Evolutionary conservation across 2,797 vertebrate species (phyloP), one percentile per base, ranked within the genome.

Genomic region (Babyrousa celebensis): DNA sequence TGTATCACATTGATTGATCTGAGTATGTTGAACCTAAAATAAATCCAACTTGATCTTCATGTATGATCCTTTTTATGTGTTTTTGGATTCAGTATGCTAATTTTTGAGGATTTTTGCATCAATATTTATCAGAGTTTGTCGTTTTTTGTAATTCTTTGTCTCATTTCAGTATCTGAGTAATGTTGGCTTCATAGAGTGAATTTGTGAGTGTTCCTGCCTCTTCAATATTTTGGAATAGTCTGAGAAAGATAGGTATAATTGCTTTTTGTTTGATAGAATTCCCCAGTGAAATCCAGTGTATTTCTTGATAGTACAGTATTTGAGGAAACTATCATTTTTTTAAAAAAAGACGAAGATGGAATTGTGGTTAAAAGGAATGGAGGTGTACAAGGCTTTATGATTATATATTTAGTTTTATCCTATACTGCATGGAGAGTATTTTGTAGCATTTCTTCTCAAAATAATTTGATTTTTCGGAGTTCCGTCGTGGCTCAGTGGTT

Each of bases 381-480:
- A 72, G 25, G 40, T 96, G 23, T 88, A 85, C 29, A 21, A 32
- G 60, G 63, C 32, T 40, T 72, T 80, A 70, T 80, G 97, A 96
- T 86, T 3, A 70, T 89, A 92, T 0, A 0, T 6, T 62, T 20
- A 96, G 84, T 77, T 71, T 43, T n/a, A 27, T 74, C 0, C 52
- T 91, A 1, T 14, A 91, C 18, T 78, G 14, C 21, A 15, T 82
- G 40, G 72, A 95, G 89, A 89, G 6, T 62, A 90, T 91, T 96
- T 94, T 97, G 83, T 95, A 67, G 56, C 65, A 68, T 95, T 97
- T 98, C 58, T 96, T 97, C 70, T 84, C n/a, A 8, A 60, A 48
- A 48, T 29, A 54, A 21, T 94, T 91, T 91, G 60, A 92, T 96
- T 97, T 36, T 36, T 36, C 36, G 43, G 43, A 48, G 43, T 48